Base-by-base conservation (phyloP, 2,888 invertebrate genomes). In the Phengaris alcon region DNA sequence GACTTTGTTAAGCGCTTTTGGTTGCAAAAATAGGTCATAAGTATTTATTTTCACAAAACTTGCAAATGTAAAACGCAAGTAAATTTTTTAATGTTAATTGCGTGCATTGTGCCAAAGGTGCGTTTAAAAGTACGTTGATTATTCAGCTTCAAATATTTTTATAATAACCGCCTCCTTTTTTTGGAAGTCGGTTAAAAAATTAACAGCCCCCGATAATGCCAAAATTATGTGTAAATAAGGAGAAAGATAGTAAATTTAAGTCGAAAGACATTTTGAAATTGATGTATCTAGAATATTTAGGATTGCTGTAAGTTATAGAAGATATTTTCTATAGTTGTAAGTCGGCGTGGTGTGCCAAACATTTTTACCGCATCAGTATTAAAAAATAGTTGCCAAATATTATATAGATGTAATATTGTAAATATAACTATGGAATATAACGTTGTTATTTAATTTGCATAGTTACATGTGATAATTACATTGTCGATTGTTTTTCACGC, bases 301-400 rank as follows among this genome's bases (percentile, higher is more conserved):
- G 82, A 79, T 82, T 76, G 74, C 85, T 84, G 79, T 82, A 78
- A 88, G 89, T 89, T 87, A 89, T 90, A 90, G 88, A 84, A 83
- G 83, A 86, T 89, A 90, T 89, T 90, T 91, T 90, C 84, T 84
- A 87, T 90, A 90, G 90, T 81, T 78, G 81, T 87, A 88, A 89
- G 86, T 78, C 84, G 91, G 91, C 90, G 80, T 88, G 87, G 85
- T 86, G 93, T 93, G 93, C 93, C 93, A 94, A 70, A 92, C 91
- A 90, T 93, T 94, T 94, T 94, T 93, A 94, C 93, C 93, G 90
- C 88, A 89, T 91, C 93, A 93, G 93, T 93, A 93, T 94, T 93
- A 89, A 90, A 84, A 83, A 81, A 89, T 92, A 93, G 91, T 90
- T 90, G 91, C 91, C 92, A 92, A 92, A 84, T 88, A 86, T 68